phyloP scores from a whole-genome alignment of 2,888 invertebrate species.

The Drosophila koepferae region DNA sequence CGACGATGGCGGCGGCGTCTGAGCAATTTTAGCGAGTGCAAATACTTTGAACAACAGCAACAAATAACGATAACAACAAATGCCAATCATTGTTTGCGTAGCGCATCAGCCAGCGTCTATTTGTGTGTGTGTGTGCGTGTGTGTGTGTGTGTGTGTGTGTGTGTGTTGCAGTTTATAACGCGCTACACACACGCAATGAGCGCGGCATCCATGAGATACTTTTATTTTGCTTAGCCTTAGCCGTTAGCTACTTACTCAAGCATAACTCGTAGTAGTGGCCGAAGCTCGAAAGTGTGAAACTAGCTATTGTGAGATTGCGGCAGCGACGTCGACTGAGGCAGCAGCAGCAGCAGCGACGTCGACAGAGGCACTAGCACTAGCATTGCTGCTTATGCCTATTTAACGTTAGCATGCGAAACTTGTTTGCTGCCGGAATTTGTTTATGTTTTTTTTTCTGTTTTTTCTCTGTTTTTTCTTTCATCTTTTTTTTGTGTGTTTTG shows the following conservation, averaged over 20 bases:
- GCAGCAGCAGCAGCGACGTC: slow-evolving; percentile 1
- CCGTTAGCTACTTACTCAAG: slow-evolving; percentile 54
- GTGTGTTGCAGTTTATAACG: slow-evolving; percentile 45
- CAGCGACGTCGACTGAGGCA: slow-evolving; percentile 12
- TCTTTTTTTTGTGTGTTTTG: slow-evolving; percentile 3
- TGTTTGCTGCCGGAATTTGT: slow-evolving; percentile 54
- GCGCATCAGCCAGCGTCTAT: slow-evolving; percentile 67
- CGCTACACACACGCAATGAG: slow-evolving; percentile 55
- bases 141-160: not conserved
- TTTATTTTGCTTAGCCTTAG: slow-evolving; percentile 49
- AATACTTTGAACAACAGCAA: slow-evolving; percentile 57
- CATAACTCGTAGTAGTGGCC: slow-evolving; percentile 40
- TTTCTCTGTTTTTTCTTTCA: not conserved
- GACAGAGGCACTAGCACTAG: slow-evolving; percentile 2
- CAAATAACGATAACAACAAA: slow-evolving; percentile 69
- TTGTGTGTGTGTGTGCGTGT: slow-evolving; percentile 4
- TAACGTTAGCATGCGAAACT: slow-evolving; percentile 51
- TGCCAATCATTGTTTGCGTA: slow-evolving; percentile 79
- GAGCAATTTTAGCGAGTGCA: slow-evolving; percentile 73
- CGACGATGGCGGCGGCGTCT: slow-evolving; percentile 34
- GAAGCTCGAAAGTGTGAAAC: slow-evolving; percentile 64
- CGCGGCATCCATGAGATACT: slow-evolving; percentile 69
- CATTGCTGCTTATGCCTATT: slow-evolving; percentile 17
- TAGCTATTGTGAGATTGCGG: slow-evolving; percentile 51
- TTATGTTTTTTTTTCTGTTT: slow-evolving; percentile 34